phyloP scores from a whole-genome alignment of 1,140 invertebrate genomes.

The Charaxes varanes region DNA sequence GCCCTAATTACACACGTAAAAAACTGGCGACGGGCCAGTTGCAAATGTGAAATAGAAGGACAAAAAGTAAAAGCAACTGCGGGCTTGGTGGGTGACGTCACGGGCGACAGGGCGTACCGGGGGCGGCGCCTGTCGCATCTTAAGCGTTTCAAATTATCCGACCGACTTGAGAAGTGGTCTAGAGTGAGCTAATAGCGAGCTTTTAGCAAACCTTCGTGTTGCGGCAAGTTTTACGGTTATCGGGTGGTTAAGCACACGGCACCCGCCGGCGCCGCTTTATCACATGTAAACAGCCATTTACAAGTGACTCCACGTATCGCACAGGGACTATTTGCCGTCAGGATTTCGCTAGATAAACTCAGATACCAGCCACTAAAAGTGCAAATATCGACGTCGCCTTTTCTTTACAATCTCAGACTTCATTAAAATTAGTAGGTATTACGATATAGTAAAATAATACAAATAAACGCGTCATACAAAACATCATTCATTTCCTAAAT shows the following conservation, averaged over 20 bases:
- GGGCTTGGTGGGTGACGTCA: constrained; percentile 58
- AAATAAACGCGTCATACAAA: too few relatives aligned
- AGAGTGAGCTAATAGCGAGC: constrained; percentile 48
- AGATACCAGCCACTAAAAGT: constrained; percentile 26
- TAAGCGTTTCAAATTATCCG: constrained; percentile 35
- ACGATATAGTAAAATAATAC: too few relatives aligned
- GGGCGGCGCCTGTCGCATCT: constrained; percentile 53
- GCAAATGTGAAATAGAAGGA: constrained; percentile 60
- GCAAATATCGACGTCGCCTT: constrained; percentile 17
- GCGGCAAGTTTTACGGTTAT: constrained; percentile 42
- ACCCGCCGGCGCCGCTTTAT: constrained; percentile 67
- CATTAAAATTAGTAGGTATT: background rate
- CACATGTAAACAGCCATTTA: constrained; percentile 61
- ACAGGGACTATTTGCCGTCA: constrained; percentile 49
- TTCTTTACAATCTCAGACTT: background rate
- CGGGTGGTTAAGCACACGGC: constrained; percentile 42
- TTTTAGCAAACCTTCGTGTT: constrained; percentile 58
- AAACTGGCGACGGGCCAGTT: constrained; percentile 69
- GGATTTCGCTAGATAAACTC: constrained; percentile 55
- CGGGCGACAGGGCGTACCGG: constrained; percentile 60
- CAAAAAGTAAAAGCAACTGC: constrained; percentile 57
- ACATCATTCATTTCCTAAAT: too few relatives aligned
- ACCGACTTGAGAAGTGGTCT: constrained; percentile 45
- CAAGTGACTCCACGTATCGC: constrained; percentile 53
- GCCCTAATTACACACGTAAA: constrained; percentile 64